Evolutionary conservation across 2,797 vertebrate genomes (phyloP), one percentile per base, ranked within the genome.

Genomic region (Lagodon rhomboides): DNA sequence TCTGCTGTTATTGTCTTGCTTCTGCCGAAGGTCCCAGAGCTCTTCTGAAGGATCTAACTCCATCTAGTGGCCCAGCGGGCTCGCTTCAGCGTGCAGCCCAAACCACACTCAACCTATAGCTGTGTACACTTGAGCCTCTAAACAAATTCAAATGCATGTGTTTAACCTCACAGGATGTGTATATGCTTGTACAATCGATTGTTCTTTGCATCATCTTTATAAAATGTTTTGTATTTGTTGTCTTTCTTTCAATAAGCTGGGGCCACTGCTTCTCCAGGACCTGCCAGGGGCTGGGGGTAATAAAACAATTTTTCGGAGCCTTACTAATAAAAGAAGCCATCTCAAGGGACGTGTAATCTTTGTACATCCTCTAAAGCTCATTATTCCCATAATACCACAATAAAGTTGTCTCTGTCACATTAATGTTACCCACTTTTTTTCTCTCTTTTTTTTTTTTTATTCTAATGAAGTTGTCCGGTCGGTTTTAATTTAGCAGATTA

Each of bases 321-420:
- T 92, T 34, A 92, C 89, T 91, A 91, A 93, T 93, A 92, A 92
- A 90, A 87, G 83, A 91, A 92, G 85, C 89, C 79, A 92, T 95
- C 94, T 93, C 92, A 84, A 82, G 87, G 89, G 93, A 94, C 91
- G 54, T 92, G 87, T 93, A 92, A 93, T 95, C 94, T 95, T 95
- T 94, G 88, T 81, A 91, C 92, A 91, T 93, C 93, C 94, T 91
- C 90, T 89, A 94, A 95, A 95, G 93, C 94, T 95, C 92, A 89
- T 92, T 93, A 95, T 95, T 94, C 92, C 90, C 92, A 92, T 94
- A 94, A 95, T 93, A 87, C 91, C 85, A 91, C 92, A 94, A 96
- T 95, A 96, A 96, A 95, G 94, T 96, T 96, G 93, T 93, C 92
- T 91, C 94, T 95, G 94, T 96, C 95, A 93, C 80, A 94, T 94